Evolutionary conservation across 2,888 invertebrate species (phyloP), one percentile per base, ranked within the genome.

Genomic region (Drosophila demipolita): DNA sequence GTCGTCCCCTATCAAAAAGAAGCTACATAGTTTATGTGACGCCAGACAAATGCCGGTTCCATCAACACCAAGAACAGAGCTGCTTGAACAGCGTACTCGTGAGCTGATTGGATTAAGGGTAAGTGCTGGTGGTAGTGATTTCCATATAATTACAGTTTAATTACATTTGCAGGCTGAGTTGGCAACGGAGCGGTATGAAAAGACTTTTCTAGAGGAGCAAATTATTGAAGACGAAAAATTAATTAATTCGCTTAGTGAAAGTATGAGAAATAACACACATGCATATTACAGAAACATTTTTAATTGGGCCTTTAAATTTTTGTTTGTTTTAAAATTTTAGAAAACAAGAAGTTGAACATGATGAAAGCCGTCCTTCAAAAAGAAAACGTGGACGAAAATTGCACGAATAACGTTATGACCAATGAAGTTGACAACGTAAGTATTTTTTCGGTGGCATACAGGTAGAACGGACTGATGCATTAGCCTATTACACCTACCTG

Each of bases 111-210:
- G 78, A 40, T 73, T 93, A 33, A 91, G 87, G 65, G 92, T 92
- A 73, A 78, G 73, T 71, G 29, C 5, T n/a, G 6, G 11, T 49
- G 6, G 3, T 36, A 17, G 3, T 15, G 9, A 36, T 11, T 29
- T 12, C 3, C 9, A 9, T 32, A 49, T 26, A 33, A 26, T n/a
- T 36, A 33, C 1, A 5, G 40, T 12, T 35, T 6, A 33, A 64
- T 20, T 29, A 11, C 40, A 55, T n/a, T 42, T 62, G 1, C 36
- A 92, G 90, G 91, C 92, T 6, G 84, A 85, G 77, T 73, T 93
- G 26, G 92, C 92, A 50, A 91, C 92, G 1, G 92, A 92, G 57
- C 79, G 87, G 1, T 93, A 93, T 76, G 93, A 93, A 29, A 92
- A 90, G 38, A 84, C 78, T 8, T 66, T 90, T 0, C 60, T 93